Base-by-base conservation (phyloP, 2,113 vertebrate genomes). In the Platichthys stellatus region DNA sequence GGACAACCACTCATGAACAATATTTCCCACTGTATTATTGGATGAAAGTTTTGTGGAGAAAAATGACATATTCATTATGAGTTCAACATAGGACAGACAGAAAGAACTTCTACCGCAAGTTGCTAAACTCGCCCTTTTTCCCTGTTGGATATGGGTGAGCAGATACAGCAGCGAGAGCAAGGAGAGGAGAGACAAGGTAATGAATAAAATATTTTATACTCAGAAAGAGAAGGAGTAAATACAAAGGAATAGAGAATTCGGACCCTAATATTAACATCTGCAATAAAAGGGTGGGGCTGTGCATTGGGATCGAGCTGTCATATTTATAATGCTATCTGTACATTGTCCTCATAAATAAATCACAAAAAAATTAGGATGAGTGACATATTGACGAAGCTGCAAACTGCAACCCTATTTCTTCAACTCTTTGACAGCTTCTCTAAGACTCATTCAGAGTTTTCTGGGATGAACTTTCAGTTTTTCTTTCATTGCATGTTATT, bases 281-380 rank as follows among this genome's bases (percentile, higher is more conserved):
- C 23, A 59, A 68, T 28, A 74, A 70, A 82, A 76, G 49, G 61
- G 64, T 51, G 7, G 49, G 28, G 62, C 31, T 53, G 20, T n/a
- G 38, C 28, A 68, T 26, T 69, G 26, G 45, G 21, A 80, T 59
- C 51, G 63, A 63, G 47, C 60, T 72, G 53, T 68, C 63, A 26
- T 51, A 80, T 84, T 78, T 66, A 61, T 74, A 78, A 91, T 81
- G 68, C 77, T 71, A 68, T 73, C 60, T 80, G 77, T 77, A 82
- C 70, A 83, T 71, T 31, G 31, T 31, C 31, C 31, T 31, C 6
- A 31, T 31, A 31, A 31, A 31, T 31, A 31, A 31, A 31, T 7
- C 31, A 38, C 26, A 35, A 65, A 82, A 81, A 64, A 67, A 86
- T 74, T 79, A 86, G 71, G 45, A 62, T 1, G 0, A 75, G 59